Evolutionary conservation across 2,888 invertebrate species (phyloP).

Genomic region (Sminthurinus aureus): DNA sequence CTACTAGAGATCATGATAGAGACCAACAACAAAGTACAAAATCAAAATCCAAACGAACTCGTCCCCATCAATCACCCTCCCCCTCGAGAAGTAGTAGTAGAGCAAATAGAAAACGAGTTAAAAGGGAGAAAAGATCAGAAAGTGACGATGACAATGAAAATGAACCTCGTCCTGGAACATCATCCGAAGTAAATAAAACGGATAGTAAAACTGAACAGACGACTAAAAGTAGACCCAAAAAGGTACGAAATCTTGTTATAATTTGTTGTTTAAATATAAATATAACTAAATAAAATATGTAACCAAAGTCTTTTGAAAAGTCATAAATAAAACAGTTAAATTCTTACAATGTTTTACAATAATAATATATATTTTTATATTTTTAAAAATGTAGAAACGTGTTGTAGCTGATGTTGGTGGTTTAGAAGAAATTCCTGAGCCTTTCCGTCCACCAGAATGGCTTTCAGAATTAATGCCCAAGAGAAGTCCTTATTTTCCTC

Average conservation of each 20-base stretch:
- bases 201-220: constrained; percentile 47
- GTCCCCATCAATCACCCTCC: constrained; percentile 33
- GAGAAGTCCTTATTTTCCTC: constrained; percentile 96
- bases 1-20: constrained; percentile 8
- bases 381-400: constrained; percentile 59
- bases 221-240: constrained; percentile 23
- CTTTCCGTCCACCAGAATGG: constrained; percentile 90
- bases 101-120: constrained; percentile 40
- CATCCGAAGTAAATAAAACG: constrained; percentile 40
- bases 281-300: neutral
- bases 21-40: neutral
- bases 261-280: neutral
- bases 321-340: no score
- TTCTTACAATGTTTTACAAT: no score
- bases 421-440: constrained; percentile 73
- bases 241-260: constrained; percentile 9
- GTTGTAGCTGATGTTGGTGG: constrained; percentile 52
- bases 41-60: constrained; percentile 30
- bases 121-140: constrained; percentile 29
- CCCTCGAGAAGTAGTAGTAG: constrained; percentile 41
- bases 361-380: constrained; percentile 1
- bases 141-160: constrained; percentile 50
- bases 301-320: neutral
- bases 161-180: constrained; percentile 57
- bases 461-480: constrained; percentile 87